Evolutionary conservation across 2,113 vertebrate genomes (phyloP).

Genomic region (Crotophaga sulcirostris): DNA sequence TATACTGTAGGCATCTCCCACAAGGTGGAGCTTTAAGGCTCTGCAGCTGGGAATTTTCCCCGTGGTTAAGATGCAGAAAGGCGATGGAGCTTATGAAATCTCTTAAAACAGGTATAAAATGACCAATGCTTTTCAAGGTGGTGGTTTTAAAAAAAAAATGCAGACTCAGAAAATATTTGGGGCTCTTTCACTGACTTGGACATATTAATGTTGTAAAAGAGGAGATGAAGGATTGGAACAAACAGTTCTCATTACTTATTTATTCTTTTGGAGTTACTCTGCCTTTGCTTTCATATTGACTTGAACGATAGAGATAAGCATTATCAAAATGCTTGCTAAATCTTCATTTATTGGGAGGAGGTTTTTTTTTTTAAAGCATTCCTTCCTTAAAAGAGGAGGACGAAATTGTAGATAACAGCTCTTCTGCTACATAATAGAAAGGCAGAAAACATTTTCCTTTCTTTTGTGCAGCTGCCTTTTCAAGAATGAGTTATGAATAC

Average conservation of each 20-base stretch:
- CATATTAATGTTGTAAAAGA: neutral
- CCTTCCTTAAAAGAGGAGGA: slow-evolving; percentile 4
- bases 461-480: neutral
- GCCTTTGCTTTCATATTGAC: slow-evolving; percentile 24
- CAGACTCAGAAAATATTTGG: neutral
- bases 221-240: neutral
- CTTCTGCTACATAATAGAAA: slow-evolving; percentile 4
- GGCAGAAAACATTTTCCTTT: slow-evolving; percentile 3
- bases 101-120: neutral
- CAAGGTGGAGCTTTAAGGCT: slow-evolving; percentile 42
- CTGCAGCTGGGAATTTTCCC: neutral
- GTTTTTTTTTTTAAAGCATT: neutral
- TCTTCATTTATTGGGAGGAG: neutral
- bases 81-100: neutral
- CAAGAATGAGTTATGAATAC: neutral
- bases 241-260: slow-evolving; percentile 48
- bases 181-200: neutral
- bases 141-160: neutral
- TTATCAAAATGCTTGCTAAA: neutral
- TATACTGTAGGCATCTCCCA: neutral
- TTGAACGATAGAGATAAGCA: neutral
- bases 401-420: slow-evolving; percentile 29
- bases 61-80: neutral
- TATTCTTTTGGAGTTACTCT: slow-evolving; percentile 19
- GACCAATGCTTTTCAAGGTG: neutral